These are phyloP conservation scores for Daktulosphaira vitifoliae DNA, from an alignment of 1,140 invertebrate genomes.

Conservation along the genomic window DNA sequence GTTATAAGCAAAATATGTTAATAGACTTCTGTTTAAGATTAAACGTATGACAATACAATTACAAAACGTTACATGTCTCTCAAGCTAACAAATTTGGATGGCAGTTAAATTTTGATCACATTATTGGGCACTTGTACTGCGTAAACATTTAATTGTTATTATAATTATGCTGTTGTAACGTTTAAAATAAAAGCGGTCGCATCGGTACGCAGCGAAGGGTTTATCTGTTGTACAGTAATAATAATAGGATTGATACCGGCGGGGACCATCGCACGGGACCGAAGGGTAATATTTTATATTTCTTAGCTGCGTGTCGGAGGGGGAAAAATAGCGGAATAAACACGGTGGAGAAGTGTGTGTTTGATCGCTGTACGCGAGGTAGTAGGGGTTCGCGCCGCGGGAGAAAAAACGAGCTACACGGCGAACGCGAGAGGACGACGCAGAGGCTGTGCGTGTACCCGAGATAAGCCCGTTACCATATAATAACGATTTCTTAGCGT, in stretches of 20 bases:
- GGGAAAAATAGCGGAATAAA: not conserved
- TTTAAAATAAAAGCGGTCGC: too few relatives aligned
- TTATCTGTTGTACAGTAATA: not conserved
- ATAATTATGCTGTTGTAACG: too few relatives aligned
- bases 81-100: too few relatives aligned
- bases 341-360: not conserved
- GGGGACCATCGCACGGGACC: not conserved
- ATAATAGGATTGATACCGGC: slow-evolving; percentile 20
- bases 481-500: slow-evolving; percentile 34
- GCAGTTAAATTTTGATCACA: too few relatives aligned
- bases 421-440: not conserved
- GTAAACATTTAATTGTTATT: too few relatives aligned
- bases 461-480: slow-evolving; percentile 34
- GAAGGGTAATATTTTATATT: slow-evolving; percentile 27
- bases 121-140: too few relatives aligned
- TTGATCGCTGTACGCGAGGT: too few relatives aligned
- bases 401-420: not conserved
- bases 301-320: not conserved
- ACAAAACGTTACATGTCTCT: too few relatives aligned
- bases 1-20: too few relatives aligned
- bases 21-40: too few relatives aligned
- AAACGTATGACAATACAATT: too few relatives aligned
- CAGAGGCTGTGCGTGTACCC: slow-evolving; percentile 24
- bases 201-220: not conserved
- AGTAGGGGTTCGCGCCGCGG: not conserved